Evolutionary conservation across 2,113 vertebrate genomes (phyloP), one percentile per base, ranked within the genome.

Genomic region (Hydropotes inermis): DNA sequence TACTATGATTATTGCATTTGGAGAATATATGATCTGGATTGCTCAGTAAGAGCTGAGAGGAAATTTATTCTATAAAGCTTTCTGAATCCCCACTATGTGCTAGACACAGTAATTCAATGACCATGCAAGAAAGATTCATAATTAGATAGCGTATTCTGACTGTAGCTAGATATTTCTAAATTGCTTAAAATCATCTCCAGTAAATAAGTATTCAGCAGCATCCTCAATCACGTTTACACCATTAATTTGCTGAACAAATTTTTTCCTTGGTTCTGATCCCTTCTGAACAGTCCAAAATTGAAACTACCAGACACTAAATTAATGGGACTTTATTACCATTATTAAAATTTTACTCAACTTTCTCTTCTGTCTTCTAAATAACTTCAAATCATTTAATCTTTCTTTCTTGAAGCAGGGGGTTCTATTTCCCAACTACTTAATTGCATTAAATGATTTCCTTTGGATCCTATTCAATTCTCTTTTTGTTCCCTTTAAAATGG

Each of bases 381-480:
- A 55, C 52, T 95, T 83, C 64, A 82, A 64, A 33, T 64, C 64
- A 60, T 33, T 93, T 60, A 57, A 61, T 19, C 4, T 86, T 91
- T 88, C 91, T 76, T 89, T 91, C 58, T 39, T 36, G 50, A 93
- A 95, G 55, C 13, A 91, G 47, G 36, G 57, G 1, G 60, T 47
- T 84, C 39, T 86, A 76, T 67, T 93, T 97, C 15, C 25, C 47
- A 94, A 58, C 16, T 25, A 91, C 47, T 93, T 92, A 67, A 79
- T 19, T 87, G 28, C 3, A 57, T 94, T 78, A 85, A 43, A 92
- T 57, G 23, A 84, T 92, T 94, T 97, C 74, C 79, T 96, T 47
- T 90, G 57, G 57, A 58, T 47, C 3, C 17, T 50, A 45, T 36
- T 70, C 43, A n/a, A 52, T 61, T 74, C 86, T 82, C 78, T 79